Conservation (phyloP, 2,113 vertebrate genomes). For the Budorcas taxicolor region DNA sequence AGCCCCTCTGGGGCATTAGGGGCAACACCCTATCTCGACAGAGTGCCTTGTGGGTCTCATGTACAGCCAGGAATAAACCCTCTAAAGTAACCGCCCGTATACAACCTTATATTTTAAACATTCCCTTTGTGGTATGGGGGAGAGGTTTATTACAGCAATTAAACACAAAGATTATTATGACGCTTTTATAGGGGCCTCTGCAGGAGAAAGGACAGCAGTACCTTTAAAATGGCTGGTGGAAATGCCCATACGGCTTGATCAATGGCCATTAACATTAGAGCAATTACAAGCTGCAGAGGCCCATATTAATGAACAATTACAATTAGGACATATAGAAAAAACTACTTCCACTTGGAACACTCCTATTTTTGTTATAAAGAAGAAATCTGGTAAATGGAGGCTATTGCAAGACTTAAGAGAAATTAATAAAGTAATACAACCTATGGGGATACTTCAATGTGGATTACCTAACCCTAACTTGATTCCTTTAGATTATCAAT, state of each 20-base stretch:
- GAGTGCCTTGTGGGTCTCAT: background rate
- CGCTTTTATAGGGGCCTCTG: background rate
- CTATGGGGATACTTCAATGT: background rate
- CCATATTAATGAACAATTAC: background rate
- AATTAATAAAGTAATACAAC: background rate
- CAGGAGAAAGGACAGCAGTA: background rate
- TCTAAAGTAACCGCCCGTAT: fast-evolving
- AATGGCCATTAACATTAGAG: background rate
- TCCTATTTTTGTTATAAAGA: background rate
- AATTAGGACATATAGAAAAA: background rate
- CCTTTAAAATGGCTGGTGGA: background rate
- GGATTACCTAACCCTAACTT: background rate
- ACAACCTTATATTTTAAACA: background rate
- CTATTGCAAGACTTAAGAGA: background rate
- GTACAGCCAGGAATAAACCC: background rate
- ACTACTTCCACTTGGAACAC: fast-evolving
- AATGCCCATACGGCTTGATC: background rate
- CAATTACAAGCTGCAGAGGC: background rate
- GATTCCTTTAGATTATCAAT: background rate
- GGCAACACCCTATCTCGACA: background rate
- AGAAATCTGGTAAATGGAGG: background rate
- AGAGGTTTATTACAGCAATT: background rate
- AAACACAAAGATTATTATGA: background rate
- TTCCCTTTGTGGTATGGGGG: background rate
- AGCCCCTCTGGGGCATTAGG: background rate